phyloP scores from a whole-genome alignment of 2,888 invertebrate genomes.

The Oscheius sp. region DNA sequence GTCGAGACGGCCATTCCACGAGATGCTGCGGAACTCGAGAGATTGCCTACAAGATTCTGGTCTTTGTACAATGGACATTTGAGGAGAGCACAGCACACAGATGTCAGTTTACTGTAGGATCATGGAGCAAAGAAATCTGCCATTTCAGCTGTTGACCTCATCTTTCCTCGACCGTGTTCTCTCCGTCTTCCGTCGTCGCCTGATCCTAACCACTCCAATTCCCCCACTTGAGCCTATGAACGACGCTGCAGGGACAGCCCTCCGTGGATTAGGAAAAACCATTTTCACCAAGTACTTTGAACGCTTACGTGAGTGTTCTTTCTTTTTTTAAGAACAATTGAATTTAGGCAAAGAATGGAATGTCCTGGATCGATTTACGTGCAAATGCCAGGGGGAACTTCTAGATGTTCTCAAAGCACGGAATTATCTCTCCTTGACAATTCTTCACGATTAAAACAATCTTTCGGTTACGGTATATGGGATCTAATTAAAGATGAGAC shows the following conservation, averaged over 20 bases:
- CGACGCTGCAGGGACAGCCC: conserved; percentile 18
- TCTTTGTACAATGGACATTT: conserved; percentile 18
- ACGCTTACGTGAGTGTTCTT: conserved; percentile 3
- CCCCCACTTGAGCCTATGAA: conserved; percentile 16
- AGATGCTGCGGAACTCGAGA: background rate
- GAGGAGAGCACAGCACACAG: background rate
- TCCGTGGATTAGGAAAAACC: conserved; percentile 31
- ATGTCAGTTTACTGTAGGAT: background rate
- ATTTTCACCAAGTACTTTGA: conserved; percentile 35
- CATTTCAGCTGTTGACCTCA: conserved; percentile 15
- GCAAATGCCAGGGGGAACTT: conserved; percentile 32
- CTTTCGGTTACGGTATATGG: background rate
- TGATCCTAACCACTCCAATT: background rate
- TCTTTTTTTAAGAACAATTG: background rate
- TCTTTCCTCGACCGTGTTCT: conserved; percentile 31
- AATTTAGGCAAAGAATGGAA: conserved; percentile 37
- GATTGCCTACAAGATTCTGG: conserved; percentile 22
- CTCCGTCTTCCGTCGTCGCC: conserved; percentile 27
- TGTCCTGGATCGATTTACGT: conserved; percentile 34
- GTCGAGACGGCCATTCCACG: background rate
- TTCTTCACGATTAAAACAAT: conserved; percentile 27
- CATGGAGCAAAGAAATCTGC: too few species aligned
- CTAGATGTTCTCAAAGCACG: conserved; percentile 28
- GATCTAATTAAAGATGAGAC: too few species aligned
- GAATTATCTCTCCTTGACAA: conserved; percentile 29